These are phyloP conservation scores for Ptychadena robeensis DNA, from an alignment of 2,797 vertebrate genomes.

Conservation along the genomic window DNA sequence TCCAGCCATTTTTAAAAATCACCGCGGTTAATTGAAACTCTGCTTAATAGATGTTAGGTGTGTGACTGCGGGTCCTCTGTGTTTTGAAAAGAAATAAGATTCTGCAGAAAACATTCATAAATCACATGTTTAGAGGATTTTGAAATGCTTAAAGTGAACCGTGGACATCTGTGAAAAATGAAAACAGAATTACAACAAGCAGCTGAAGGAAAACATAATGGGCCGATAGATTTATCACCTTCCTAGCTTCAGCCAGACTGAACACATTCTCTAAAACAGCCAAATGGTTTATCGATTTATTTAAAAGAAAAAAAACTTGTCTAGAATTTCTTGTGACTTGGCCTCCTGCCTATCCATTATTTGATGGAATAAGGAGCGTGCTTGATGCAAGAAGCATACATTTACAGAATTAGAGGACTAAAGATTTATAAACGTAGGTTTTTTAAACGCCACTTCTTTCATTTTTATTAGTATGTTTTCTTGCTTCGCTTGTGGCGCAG, in stretches of 20 bases:
- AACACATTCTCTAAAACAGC: slow-evolving; percentile 47
- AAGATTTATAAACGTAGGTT: too few species aligned
- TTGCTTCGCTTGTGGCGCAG: too few species aligned
- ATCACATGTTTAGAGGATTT: slow-evolving; percentile 13
- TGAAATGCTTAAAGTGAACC: slow-evolving; percentile 16
- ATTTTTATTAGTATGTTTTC: too few species aligned
- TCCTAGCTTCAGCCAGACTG: slow-evolving; percentile 15
- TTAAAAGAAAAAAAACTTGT: slow-evolving; percentile 35
- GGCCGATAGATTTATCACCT: slow-evolving; percentile 40
- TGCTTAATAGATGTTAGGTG: slow-evolving; percentile 5
- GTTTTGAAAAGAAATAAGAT: not conserved
- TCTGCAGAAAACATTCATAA: slow-evolving; percentile 17
- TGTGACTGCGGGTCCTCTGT: not conserved
- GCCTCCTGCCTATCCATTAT: slow-evolving; percentile 8
- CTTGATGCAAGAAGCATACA: not conserved
- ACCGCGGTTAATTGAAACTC: slow-evolving; percentile 20
- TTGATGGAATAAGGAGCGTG: slow-evolving; percentile 10
- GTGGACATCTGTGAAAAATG: slow-evolving; percentile 25
- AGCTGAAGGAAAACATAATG: slow-evolving; percentile 26
- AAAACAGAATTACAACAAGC: slow-evolving; percentile 17
- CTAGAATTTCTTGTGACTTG: not conserved
- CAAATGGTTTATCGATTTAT: slow-evolving; percentile 57
- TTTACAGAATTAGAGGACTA: too few species aligned
- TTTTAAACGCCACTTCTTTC: too few species aligned
- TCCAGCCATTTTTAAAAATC: slow-evolving; percentile 9